Conservation (phyloP, 2,888 invertebrate species). For the Machimus atricapillus region DNA sequence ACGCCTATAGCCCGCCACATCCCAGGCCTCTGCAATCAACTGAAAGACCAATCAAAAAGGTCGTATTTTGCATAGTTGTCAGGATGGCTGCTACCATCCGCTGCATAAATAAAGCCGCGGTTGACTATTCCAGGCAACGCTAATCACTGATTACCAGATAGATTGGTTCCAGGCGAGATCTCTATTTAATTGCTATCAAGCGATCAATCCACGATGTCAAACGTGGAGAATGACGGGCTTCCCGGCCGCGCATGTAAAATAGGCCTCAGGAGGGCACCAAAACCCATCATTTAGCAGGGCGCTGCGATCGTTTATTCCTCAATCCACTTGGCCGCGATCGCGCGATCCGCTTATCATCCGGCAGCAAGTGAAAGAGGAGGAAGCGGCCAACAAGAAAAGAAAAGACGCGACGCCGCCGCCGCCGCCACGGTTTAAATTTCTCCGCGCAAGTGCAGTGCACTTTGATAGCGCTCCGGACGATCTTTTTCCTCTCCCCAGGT, state of each 20-base stretch:
- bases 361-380: slow-evolving; percentile 21
- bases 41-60: slow-evolving; percentile 26
- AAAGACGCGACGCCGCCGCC: background rate
- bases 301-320: slow-evolving; percentile 2
- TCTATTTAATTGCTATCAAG: slow-evolving; percentile 41
- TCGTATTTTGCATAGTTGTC: slow-evolving; percentile 37
- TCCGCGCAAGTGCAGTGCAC: slow-evolving; percentile 13
- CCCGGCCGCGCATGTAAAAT: background rate
- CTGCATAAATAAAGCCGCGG: slow-evolving; percentile 20
- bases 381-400: slow-evolving; percentile 27
- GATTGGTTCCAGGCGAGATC: slow-evolving; percentile 39
- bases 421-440: slow-evolving; percentile 29
- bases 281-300: slow-evolving; percentile 29
- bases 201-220: slow-evolving; percentile 37
- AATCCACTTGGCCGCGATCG: background rate
- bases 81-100: slow-evolving; percentile 25
- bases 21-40: background rate
- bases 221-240: slow-evolving; percentile 26
- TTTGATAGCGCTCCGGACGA: slow-evolving; percentile 27
- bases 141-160: slow-evolving; percentile 34
- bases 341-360: slow-evolving; percentile 24
- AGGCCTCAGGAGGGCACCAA: slow-evolving; percentile 31
- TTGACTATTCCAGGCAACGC: background rate
- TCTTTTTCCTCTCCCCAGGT: background rate
- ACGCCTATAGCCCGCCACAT: slow-evolving; percentile 17